A percentile compares a stretch with the other conserved stretches of the same genome.
Evolutionary conservation across 1,140 invertebrate genomes (phyloP).

Genomic region (Penaeus japonicus): DNA sequence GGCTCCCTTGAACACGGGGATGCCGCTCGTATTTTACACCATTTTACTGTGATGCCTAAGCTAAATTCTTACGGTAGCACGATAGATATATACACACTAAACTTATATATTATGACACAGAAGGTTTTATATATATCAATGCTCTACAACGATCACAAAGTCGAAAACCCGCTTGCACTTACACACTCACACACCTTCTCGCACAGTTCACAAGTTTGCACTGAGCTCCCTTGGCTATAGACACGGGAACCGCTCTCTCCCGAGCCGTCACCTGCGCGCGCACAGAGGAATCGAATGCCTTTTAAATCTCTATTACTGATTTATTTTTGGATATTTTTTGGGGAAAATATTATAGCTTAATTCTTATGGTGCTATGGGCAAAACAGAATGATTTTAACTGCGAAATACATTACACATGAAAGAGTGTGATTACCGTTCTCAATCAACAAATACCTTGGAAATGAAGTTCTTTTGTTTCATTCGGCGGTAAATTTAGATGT

Average conservation of each 20-base stretch:
- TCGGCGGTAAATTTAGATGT: too few relatives aligned
- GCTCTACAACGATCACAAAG: constrained; percentile 6
- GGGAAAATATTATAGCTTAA: too few relatives aligned
- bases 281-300: background rate
- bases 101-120: constrained; percentile 14
- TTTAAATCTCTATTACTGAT: background rate
- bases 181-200: constrained; percentile 23
- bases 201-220: constrained; percentile 23
- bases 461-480: too few relatives aligned
- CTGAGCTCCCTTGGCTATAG: constrained; percentile 15
- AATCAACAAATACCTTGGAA: too few relatives aligned
- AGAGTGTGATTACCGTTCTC: too few relatives aligned
- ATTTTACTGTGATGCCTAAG: background rate
- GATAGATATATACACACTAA: constrained; percentile 8
- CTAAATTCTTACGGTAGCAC: background rate
- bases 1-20: constrained; percentile 3
- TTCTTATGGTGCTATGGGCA: too few relatives aligned
- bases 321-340: too few relatives aligned
- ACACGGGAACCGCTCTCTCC: background rate
- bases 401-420: too few relatives aligned
- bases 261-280: constrained; percentile 18
- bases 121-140: constrained; percentile 14
- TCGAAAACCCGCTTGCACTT: constrained; percentile 10
- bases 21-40: constrained; percentile 22
- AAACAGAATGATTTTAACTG: too few relatives aligned